Conservation (phyloP, 2,113 vertebrate genomes). For the Crotalus horridus region DNA sequence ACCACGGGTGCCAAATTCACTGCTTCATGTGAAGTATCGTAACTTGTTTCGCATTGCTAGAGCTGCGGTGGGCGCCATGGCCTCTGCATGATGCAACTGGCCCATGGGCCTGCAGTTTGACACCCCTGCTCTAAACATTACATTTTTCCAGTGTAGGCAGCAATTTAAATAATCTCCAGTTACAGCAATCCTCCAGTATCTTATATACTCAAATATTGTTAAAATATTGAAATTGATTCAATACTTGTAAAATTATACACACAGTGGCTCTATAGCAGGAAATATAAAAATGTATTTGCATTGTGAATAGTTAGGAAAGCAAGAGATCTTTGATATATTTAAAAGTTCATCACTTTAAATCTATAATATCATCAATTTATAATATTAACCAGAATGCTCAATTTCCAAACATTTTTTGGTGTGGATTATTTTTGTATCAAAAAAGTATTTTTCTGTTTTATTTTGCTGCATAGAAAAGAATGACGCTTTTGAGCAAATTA, state of each 20-base stretch:
- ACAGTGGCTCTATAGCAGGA: too few relatives aligned
- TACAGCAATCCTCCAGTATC: slow-evolving; percentile 48
- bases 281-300: slow-evolving; percentile 43
- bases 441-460: slow-evolving; percentile 29
- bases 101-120: too few relatives aligned
- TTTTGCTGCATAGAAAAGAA: slow-evolving; percentile 32
- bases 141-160: slow-evolving; percentile 21
- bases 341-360: slow-evolving; percentile 42
- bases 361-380: slow-evolving; percentile 6
- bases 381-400: slow-evolving; percentile 9
- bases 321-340: slow-evolving; percentile 35
- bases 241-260: too few relatives aligned
- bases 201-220: slow-evolving; percentile 45
- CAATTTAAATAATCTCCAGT: slow-evolving; percentile 35
- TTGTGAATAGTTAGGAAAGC: slow-evolving; percentile 7
- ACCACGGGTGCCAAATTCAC: too few relatives aligned
- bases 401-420: slow-evolving; percentile 10
- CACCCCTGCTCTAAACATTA: background rate
- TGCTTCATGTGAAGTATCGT: too few relatives aligned
- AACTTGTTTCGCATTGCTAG: too few relatives aligned
- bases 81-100: too few relatives aligned
- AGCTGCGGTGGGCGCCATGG: too few relatives aligned
- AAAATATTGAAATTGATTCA: too few relatives aligned
- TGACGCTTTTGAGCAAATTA: background rate
- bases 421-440: background rate